These are phyloP conservation scores for Heteronetta atricapilla DNA, from an alignment of 2,113 vertebrate genomes.

Conservation along the genomic window DNA sequence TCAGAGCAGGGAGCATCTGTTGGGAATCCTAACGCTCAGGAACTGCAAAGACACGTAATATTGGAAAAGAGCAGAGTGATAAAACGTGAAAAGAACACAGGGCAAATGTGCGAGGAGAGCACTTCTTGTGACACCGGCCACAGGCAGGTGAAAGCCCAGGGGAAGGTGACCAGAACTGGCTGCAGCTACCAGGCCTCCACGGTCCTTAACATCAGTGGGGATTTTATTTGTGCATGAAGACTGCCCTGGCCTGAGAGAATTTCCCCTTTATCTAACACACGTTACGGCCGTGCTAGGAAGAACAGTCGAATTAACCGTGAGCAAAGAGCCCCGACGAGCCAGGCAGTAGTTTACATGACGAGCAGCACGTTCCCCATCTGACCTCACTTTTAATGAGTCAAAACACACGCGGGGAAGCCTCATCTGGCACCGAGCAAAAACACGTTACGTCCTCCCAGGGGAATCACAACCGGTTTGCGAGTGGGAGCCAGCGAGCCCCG, in stretches of 20 bases:
- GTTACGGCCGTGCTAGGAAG: fast-evolving
- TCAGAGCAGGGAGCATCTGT: background rate
- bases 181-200: background rate
- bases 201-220: background rate
- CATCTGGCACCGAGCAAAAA: background rate
- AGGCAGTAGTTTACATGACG: constrained; percentile 14
- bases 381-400: constrained; percentile 53
- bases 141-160: fast-evolving
- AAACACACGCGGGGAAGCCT: background rate
- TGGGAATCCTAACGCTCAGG: background rate
- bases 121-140: background rate
- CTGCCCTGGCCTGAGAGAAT: background rate
- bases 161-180: background rate
- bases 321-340: background rate
- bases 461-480: background rate
- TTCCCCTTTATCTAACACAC: fast-evolving
- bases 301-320: background rate
- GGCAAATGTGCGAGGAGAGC: background rate
- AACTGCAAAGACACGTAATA: background rate
- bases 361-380: constrained; percentile 61
- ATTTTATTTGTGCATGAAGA: background rate
- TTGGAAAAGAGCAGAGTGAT: background rate
- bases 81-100: background rate
- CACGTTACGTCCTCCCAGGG: background rate
- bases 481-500: background rate